phyloP scores from a whole-genome alignment of 2,888 invertebrate species.

The Tetragonula carbonaria region DNA sequence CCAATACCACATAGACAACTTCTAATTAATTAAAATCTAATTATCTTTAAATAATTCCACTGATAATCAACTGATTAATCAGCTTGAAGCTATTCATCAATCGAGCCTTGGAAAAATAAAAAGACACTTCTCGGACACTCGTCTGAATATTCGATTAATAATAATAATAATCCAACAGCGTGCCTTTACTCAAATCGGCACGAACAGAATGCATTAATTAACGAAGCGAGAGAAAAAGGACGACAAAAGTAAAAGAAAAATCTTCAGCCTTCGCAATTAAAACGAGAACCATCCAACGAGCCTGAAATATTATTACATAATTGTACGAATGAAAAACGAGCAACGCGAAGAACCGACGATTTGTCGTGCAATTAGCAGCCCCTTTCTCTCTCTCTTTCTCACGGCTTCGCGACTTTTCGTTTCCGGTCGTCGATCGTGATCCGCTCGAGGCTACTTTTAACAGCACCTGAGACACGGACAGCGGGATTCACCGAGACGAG shows the following conservation, averaged over 20 bases:
- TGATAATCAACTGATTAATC: neutral
- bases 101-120: neutral
- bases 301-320: neutral
- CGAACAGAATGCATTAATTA: neutral
- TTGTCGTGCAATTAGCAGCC: slow-evolving; percentile 37
- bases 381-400: neutral
- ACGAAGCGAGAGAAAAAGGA: neutral
- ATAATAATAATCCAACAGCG: slow-evolving; percentile 2
- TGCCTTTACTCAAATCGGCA: neutral
- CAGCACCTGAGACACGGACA: slow-evolving; percentile 32
- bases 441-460: slow-evolving; percentile 41
- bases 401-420: neutral
- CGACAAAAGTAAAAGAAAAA: neutral
- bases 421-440: slow-evolving; percentile 41
- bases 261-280: too few relatives aligned
- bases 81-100: neutral
- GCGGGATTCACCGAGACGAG: neutral
- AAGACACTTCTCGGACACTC: neutral
- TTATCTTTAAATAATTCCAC: neutral
- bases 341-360: neutral
- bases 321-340: slow-evolving; percentile 1
- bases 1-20: neutral
- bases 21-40: neutral
- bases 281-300: too few relatives aligned
- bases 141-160: neutral